phyloP scores from a whole-genome alignment of 2,797 vertebrate genomes.

The Gymnopithys bicolor region DNA sequence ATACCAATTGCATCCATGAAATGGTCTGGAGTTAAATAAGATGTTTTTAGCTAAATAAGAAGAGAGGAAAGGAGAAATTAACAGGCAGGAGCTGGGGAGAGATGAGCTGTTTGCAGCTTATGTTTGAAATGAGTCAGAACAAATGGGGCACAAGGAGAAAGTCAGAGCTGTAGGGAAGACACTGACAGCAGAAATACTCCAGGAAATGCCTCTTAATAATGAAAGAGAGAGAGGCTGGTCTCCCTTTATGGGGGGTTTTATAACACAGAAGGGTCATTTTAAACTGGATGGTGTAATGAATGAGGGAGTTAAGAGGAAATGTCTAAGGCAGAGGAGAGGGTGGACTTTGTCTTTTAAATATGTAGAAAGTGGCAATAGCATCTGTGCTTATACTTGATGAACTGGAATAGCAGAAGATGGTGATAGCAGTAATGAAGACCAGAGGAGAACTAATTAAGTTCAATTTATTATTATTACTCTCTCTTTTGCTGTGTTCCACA shows the following conservation, averaged over 20 bases:
- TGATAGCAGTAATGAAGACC: not conserved
- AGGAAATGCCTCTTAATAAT: not conserved
- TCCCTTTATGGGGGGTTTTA: not conserved
- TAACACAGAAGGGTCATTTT: not conserved
- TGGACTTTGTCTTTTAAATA: conserved; percentile 4
- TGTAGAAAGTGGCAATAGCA: not conserved
- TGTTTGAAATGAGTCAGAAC: conserved; percentile 20
- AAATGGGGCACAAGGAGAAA: not conserved
- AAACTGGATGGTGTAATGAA: not conserved
- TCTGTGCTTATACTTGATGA: conserved; percentile 11
- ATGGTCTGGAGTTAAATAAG: not conserved
- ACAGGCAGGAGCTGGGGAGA: not conserved
- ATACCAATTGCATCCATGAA: not conserved
- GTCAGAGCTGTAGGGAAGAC: not conserved
- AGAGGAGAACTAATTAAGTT: conserved; percentile 46
- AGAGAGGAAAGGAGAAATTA: not conserved
- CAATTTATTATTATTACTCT: conserved; percentile 48
- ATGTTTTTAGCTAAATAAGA: not conserved
- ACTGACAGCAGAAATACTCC: not conserved
- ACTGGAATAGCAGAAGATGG: conserved; percentile 11
- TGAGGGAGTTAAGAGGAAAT: not conserved
- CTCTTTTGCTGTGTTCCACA: not conserved
- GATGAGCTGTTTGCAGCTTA: not conserved
- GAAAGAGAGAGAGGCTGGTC: not conserved
- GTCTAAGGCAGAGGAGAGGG: not conserved